A percentile compares a stretch with the other conserved stretches of the same genome.
phyloP scores from a whole-genome alignment of 2,888 invertebrate species.

The Mesochorus sp. region DNA sequence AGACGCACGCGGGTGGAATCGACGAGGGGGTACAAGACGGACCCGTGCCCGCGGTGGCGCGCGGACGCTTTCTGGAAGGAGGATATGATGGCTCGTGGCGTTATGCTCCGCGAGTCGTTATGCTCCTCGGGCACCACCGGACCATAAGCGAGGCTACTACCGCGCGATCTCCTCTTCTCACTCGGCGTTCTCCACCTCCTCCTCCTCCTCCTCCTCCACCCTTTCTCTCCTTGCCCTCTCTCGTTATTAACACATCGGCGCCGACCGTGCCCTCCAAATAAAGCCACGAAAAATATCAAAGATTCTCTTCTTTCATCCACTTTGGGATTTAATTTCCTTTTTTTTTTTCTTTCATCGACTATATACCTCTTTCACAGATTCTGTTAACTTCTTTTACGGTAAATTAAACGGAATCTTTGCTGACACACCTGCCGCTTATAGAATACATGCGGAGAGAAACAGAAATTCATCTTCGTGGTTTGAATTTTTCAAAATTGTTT shows the following conservation, averaged over 20 bases:
- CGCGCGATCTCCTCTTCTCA: constrained; percentile 60
- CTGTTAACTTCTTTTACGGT: not conserved
- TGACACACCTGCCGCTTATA: constrained; percentile 37
- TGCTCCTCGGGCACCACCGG: constrained; percentile 81
- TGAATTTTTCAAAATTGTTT: no score
- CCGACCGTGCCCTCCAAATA: constrained; percentile 71
- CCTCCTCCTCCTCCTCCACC: constrained; percentile 67
- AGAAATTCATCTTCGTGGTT: no score
- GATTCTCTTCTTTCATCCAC: not conserved
- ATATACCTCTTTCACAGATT: no score
- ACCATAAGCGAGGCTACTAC: constrained; percentile 80
- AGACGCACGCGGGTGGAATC: constrained; percentile 47
- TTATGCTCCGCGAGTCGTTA: constrained; percentile 81
- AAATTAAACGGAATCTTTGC: constrained; percentile 1
- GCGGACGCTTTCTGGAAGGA: constrained; percentile 76
- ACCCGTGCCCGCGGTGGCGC: constrained; percentile 63
- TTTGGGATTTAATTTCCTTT: not conserved
- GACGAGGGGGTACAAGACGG: constrained; percentile 39
- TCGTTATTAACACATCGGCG: constrained; percentile 80
- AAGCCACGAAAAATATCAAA: constrained; percentile 59
- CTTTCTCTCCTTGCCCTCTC: not conserved
- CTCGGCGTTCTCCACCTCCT: constrained; percentile 56
- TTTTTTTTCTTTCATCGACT: constrained; percentile 16
- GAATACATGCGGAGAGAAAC: no score
- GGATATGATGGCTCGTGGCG: constrained; percentile 82